These are phyloP conservation scores for Rotaria macrura DNA, from an alignment of 2,888 invertebrate genomes.

Conservation along the genomic window DNA sequence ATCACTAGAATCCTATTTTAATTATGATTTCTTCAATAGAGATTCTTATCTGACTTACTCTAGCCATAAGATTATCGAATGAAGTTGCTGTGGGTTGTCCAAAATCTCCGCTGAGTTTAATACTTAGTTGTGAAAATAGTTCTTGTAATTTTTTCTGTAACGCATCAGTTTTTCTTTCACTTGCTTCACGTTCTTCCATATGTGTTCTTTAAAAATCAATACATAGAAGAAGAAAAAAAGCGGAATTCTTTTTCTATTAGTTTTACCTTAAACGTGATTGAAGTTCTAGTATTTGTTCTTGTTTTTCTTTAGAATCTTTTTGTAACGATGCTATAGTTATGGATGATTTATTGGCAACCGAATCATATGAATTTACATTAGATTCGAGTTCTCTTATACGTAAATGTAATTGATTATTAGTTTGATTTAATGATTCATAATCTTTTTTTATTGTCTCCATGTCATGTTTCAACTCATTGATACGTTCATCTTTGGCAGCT, in stretches of 20 bases:
- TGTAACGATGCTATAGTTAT: conserved; percentile 44
- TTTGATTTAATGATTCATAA: conserved; percentile 40
- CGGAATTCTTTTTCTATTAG: not conserved
- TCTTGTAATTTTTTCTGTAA: conserved; percentile 39
- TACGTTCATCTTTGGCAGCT: conserved; percentile 43
- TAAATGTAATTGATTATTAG: conserved; percentile 40
- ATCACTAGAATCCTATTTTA: too few relatives aligned
- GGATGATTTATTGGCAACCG: conserved; percentile 43
- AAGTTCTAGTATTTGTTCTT: conserved; percentile 44
- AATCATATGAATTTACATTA: conserved; percentile 40
- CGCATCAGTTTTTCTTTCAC: conserved; percentile 37
- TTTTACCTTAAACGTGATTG: conserved; percentile 40
- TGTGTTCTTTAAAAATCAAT: conserved; percentile 37
- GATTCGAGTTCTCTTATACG: conserved; percentile 43
- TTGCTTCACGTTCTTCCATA: conserved; percentile 41
- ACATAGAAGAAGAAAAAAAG: not conserved
- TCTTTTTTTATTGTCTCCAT: conserved; percentile 41
- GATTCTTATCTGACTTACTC: too few relatives aligned
- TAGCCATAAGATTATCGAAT: conserved; percentile 24
- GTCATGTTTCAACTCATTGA: conserved; percentile 41
- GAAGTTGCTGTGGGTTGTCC: conserved; percentile 10
- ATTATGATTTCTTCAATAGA: too few relatives aligned
- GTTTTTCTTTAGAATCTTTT: conserved; percentile 41
- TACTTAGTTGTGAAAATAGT: conserved; percentile 36
- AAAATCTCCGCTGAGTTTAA: conserved; percentile 9